These are phyloP conservation scores for Agrilus mali DNA, from an alignment of 2,888 invertebrate species.

Conservation along the genomic window DNA sequence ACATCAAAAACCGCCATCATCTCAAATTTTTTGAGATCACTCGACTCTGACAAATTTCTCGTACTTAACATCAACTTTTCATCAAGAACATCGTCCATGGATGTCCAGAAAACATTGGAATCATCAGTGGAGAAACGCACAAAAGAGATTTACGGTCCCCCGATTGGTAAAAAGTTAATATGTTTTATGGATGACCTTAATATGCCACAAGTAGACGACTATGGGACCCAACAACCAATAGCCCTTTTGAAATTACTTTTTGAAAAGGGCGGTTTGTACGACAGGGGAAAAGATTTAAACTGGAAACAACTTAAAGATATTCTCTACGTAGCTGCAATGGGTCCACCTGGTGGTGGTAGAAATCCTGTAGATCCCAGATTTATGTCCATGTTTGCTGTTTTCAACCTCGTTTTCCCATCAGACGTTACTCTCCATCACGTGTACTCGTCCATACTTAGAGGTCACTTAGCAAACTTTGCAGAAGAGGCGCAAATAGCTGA, in stretches of 20 bases:
- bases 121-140: constrained; percentile 82
- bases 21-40: constrained; percentile 60
- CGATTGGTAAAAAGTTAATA: constrained; percentile 77
- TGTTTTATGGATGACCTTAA: constrained; percentile 92
- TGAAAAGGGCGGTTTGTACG: constrained; percentile 80
- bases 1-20: constrained; percentile 88
- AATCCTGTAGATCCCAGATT: constrained; percentile 87
- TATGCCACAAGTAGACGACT: constrained; percentile 80
- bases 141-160: constrained; percentile 81
- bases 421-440: constrained; percentile 67
- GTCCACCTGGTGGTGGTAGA: constrained; percentile 77
- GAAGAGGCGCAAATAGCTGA: constrained; percentile 53
- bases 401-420: constrained; percentile 75
- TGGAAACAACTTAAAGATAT: constrained; percentile 83
- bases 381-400: constrained; percentile 78
- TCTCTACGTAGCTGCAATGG: constrained; percentile 73
- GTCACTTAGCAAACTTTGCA: constrained; percentile 62
- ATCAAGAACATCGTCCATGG: constrained; percentile 79
- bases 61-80: constrained; percentile 82
- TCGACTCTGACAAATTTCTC: constrained; percentile 59
- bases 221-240: constrained; percentile 90
- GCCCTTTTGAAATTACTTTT: constrained; percentile 83
- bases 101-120: constrained; percentile 79
- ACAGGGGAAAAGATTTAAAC: constrained; percentile 75
- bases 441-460: constrained; percentile 67